Evolutionary conservation across 2,888 invertebrate genomes (phyloP), one percentile per base, ranked within the genome.

Genomic region (Athrips mouffetella): DNA sequence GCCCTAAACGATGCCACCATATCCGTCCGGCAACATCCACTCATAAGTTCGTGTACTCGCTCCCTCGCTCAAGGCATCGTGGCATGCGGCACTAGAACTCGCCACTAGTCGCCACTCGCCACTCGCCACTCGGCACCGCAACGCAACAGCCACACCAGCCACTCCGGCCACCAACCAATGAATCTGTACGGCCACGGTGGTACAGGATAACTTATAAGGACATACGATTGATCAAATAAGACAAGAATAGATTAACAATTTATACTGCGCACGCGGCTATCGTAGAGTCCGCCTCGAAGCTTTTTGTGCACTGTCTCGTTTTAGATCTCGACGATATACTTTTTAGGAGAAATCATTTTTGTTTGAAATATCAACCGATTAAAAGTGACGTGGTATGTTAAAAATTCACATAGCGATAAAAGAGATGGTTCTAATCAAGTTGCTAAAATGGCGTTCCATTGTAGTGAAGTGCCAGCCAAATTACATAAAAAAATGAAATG

Each of bases 1-100:
- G 71, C 71, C 74, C 76, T 76, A 81, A 84, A 80, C 79, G 80
- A 80, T 78, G 81, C 80, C 78, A 81, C 84, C 83, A 84, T 85
- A 84, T 82, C 80, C 80, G 80, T 75, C 71, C 67, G 65, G 63
- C 73, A 67, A 65, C 68, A 71, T 69, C 70, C 68, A 70, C 73
- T 72, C 73, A 72, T 73, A 73, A 70, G 67, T 70, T 70, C 65
- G 66, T 70, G 73, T 71, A 68, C 70, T 37, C 37, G 37, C 27
- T 27, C 65, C 59, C 58, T 65, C 35, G 64, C 66, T 68, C 70
- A 61, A 65, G 63, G 65, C 65, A 54, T n/a, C n/a, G n/a, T n/a
- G n/a, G n/a, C n/a, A n/a, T n/a, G n/a, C 27, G 27, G 27, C 27
- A 27, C 27, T 27, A 27, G 27, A n/a, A n/a, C n/a, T n/a, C 27